Conservation (phyloP, 2,113 vertebrate genomes). For the Campylomormyrus tamandua region DNA sequence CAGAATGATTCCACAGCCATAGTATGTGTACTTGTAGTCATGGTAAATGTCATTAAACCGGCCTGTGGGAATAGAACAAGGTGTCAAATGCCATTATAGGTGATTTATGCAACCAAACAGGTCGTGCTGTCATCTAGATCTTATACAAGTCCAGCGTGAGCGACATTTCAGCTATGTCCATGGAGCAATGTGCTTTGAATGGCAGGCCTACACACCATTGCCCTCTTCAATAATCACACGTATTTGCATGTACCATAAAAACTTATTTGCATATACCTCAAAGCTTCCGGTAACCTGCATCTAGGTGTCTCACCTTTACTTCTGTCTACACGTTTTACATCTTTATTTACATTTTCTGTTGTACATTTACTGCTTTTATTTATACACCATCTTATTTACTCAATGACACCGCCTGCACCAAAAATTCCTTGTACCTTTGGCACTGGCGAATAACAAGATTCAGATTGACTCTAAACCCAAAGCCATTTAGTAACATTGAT, state of each 20-base stretch:
- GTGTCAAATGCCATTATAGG: not conserved
- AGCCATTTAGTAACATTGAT: not conserved
- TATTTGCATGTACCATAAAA: not conserved
- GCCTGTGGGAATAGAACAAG: constrained; percentile 51
- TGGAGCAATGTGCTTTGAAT: not conserved
- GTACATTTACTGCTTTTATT: not conserved
- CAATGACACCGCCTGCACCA: not conserved
- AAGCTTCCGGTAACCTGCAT: not conserved
- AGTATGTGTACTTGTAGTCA: constrained; percentile 87
- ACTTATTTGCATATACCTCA: not conserved
- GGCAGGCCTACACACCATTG: not conserved
- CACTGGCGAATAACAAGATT: not conserved
- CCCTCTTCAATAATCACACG: not conserved
- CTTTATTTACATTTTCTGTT: not conserved
- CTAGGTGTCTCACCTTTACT: not conserved
- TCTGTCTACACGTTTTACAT: not conserved
- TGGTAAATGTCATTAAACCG: constrained; percentile 71
- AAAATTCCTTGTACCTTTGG: not conserved
- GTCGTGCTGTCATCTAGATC: not conserved
- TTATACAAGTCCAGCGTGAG: not conserved
- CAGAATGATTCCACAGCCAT: constrained; percentile 75
- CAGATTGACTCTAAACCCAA: not conserved
- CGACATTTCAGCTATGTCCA: not conserved
- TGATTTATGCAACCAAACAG: not conserved
- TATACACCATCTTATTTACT: not conserved